Percentiles rank a stretch among this genome's conserved stretches.
phyloP scores from a whole-genome alignment of 2,797 vertebrate species.

The Argya squamiceps region DNA sequence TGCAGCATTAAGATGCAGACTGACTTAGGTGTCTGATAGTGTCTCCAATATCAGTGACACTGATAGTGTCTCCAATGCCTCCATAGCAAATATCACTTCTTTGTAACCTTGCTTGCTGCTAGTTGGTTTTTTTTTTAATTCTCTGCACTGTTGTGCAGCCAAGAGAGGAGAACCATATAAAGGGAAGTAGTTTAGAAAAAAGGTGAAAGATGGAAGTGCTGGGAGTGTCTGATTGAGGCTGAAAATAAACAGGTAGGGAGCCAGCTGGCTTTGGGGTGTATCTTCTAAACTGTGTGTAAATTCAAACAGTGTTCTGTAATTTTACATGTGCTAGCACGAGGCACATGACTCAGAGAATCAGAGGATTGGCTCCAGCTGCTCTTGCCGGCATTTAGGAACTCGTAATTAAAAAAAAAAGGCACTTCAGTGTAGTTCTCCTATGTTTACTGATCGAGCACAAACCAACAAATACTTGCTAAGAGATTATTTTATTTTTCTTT shows the following conservation, averaged over 20 bases:
- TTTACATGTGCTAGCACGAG: neutral
- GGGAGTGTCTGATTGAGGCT: neutral
- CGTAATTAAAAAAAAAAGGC: neutral
- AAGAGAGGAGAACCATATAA: neutral
- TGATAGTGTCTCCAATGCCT: neutral
- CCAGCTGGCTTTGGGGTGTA: neutral
- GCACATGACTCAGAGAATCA: neutral
- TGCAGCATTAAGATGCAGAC: neutral
- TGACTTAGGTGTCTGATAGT: neutral
- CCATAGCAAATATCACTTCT: neutral
- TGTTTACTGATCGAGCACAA: neutral
- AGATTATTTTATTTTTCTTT: neutral
- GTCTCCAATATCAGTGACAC: neutral
- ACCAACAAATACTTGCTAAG: neutral
- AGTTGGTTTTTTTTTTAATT: neutral
- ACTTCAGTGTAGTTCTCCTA: neutral
- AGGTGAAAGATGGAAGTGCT: neutral
- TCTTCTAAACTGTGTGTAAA: neutral
- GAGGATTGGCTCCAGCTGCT: conserved; percentile 23
- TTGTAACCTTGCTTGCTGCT: neutral
- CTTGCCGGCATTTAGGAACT: neutral
- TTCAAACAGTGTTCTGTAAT: neutral
- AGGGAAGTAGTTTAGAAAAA: neutral
- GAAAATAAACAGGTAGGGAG: conserved; percentile 41
- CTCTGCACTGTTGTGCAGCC: neutral